Conservation (phyloP, 2,113 vertebrate species). For the Monopterus albus region DNA sequence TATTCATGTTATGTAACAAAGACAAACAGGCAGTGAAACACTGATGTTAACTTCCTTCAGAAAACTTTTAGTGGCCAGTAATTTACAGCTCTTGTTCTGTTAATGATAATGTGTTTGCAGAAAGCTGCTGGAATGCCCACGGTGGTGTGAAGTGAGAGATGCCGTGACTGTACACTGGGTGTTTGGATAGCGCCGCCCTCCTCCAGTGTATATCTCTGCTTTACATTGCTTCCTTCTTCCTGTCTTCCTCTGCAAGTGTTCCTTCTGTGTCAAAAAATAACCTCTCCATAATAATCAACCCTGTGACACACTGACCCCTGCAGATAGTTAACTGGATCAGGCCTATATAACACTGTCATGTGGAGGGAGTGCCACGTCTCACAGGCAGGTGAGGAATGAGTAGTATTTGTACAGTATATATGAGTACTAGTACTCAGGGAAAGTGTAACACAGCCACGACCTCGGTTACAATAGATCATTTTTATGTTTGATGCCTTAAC, state of each 20-base stretch:
- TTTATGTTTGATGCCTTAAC: background rate
- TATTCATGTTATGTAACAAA: too few relatives aligned
- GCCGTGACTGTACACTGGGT: background rate
- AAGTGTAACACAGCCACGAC: background rate
- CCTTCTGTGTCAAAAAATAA: constrained; percentile 30
- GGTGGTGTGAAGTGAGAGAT: constrained; percentile 66
- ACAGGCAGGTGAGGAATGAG: constrained; percentile 68
- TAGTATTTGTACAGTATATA: constrained; percentile 37
- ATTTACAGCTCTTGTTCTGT: constrained; percentile 36
- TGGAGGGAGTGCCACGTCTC: constrained; percentile 51
- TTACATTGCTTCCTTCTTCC: constrained; percentile 64
- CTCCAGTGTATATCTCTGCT: constrained; percentile 48
- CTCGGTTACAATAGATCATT: background rate
- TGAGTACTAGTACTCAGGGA: background rate
- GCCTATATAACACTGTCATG: constrained; percentile 59
- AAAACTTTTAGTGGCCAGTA: background rate
- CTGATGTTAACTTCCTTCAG: background rate
- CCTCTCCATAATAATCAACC: background rate
- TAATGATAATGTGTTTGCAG: constrained; percentile 49
- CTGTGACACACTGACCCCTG: constrained; percentile 71
- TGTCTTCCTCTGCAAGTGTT: constrained; percentile 40
- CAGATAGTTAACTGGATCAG: constrained; percentile 39
- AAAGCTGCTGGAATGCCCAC: constrained; percentile 71
- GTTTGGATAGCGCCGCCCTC: constrained; percentile 36
- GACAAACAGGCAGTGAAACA: too few relatives aligned